Evolutionary conservation across 2,888 invertebrate species (phyloP).

Genomic region (Hesperia comma): DNA sequence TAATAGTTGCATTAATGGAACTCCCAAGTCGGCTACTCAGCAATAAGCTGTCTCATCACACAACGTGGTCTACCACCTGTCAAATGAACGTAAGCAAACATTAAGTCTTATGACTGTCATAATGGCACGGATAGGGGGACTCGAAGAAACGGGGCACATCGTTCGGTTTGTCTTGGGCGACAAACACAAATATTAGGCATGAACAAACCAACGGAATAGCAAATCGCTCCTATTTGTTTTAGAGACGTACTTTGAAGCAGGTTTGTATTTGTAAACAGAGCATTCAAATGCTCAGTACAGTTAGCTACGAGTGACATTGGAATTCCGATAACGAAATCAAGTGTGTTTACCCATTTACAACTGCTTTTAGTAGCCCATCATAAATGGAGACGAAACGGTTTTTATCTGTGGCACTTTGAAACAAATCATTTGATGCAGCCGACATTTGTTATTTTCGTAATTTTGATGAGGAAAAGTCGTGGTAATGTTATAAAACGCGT

Average conservation of each 20-base stretch:
- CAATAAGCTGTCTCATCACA: not conserved
- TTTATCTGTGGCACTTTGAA: slow-evolving; percentile 23
- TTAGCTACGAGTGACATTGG: slow-evolving; percentile 68
- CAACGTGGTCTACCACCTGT: slow-evolving; percentile 11
- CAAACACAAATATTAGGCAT: slow-evolving; percentile 78
- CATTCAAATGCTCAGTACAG: slow-evolving; percentile 71
- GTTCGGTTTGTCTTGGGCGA: slow-evolving; percentile 71
- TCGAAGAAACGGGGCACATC: slow-evolving; percentile 46
- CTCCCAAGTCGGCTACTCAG: not conserved
- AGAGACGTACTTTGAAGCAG: slow-evolving; percentile 69
- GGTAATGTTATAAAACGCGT: no score
- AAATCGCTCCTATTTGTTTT: slow-evolving; percentile 75
- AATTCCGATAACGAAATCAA: slow-evolving; percentile 58
- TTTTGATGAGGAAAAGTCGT: slow-evolving; percentile 8
- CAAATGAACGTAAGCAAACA: slow-evolving; percentile 15
- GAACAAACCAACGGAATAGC: slow-evolving; percentile 76
- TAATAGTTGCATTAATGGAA: not conserved
- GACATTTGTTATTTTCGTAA: slow-evolving; percentile 11
- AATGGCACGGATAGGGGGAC: slow-evolving; percentile 22
- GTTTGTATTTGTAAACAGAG: slow-evolving; percentile 72
- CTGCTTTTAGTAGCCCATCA: slow-evolving; percentile 32
- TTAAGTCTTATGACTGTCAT: slow-evolving; percentile 20
- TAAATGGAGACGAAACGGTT: slow-evolving; percentile 21
- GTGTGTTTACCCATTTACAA: slow-evolving; percentile 42
- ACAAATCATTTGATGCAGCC: slow-evolving; percentile 22